These are phyloP conservation scores for Temnopleurus reevesii DNA, from an alignment of 53 echinoderm and acorn worm species.

Conservation along the genomic window DNA sequence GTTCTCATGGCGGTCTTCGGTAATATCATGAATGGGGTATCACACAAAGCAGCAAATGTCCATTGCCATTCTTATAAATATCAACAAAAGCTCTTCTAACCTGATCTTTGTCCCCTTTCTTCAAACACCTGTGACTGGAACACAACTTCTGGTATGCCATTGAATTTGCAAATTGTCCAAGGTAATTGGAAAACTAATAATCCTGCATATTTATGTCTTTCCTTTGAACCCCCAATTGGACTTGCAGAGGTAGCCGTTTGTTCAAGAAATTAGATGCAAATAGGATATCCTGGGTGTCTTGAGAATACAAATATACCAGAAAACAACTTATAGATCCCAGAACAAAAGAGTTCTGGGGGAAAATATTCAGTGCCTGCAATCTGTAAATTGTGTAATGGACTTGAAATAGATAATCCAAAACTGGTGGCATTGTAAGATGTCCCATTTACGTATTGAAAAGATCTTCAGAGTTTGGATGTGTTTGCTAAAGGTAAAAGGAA, in stretches of 20 bases:
- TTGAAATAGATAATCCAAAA: not conserved
- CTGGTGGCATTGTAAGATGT: constrained; percentile 17
- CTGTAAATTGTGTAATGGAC: not conserved
- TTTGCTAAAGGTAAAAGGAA: not conserved
- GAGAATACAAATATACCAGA: not conserved
- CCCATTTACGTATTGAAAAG: too few relatives aligned
- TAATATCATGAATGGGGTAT: too few relatives aligned
- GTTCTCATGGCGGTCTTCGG: too few relatives aligned
- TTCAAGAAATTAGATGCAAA: not conserved
- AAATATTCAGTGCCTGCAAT: not conserved
- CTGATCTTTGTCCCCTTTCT: not conserved
- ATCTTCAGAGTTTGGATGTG: not conserved
- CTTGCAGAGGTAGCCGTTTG: not conserved
- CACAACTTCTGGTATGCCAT: not conserved
- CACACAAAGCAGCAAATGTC: too few relatives aligned
- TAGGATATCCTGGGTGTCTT: not conserved
- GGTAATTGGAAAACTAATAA: constrained; percentile 28
- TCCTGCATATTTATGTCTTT: too few relatives aligned
- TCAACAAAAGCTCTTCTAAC: not conserved
- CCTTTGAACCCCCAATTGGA: not conserved
- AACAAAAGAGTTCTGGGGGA: constrained; percentile 2
- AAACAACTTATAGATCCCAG: not conserved
- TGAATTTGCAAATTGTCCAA: not conserved
- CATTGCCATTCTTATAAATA: not conserved
- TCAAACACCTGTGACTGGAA: not conserved